These are phyloP conservation scores for Lycocorax pyrrhopterus DNA, from an alignment of 2,113 vertebrate species.

Conservation along the genomic window DNA sequence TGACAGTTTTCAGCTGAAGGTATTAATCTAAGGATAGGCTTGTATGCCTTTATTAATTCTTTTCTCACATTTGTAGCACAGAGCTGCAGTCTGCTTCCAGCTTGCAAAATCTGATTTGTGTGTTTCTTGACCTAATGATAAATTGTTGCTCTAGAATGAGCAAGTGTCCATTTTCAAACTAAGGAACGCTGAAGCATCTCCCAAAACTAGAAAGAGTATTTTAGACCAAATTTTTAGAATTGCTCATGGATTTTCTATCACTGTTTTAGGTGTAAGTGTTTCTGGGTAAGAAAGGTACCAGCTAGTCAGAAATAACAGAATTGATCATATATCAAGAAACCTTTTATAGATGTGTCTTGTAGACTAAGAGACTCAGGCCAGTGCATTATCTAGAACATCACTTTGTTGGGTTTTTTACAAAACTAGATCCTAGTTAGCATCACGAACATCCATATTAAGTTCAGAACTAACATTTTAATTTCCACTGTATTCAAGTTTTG, in stretches of 20 bases:
- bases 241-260: not conserved
- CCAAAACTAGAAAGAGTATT: not conserved
- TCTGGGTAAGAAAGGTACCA: not conserved
- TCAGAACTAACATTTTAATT: not conserved
- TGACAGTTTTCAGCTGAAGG: not conserved
- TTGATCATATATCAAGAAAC: not conserved
- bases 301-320: not conserved
- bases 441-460: not conserved
- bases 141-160: not conserved
- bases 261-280: not conserved
- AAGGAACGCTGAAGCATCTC: not conserved
- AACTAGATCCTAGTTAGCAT: not conserved
- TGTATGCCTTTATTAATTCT: not conserved
- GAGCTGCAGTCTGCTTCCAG: not conserved
- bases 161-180: not conserved
- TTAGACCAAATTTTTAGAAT: not conserved
- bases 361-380: not conserved
- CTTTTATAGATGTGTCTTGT: not conserved
- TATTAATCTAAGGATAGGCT: not conserved
- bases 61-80: not conserved
- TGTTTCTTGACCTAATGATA: not conserved
- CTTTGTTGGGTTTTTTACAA: not conserved
- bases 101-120: not conserved
- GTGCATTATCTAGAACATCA: not conserved
- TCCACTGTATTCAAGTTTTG: not conserved